Evolutionary conservation across 2,888 invertebrate genomes (phyloP).

Genomic region (Deilephila elpenor): DNA sequence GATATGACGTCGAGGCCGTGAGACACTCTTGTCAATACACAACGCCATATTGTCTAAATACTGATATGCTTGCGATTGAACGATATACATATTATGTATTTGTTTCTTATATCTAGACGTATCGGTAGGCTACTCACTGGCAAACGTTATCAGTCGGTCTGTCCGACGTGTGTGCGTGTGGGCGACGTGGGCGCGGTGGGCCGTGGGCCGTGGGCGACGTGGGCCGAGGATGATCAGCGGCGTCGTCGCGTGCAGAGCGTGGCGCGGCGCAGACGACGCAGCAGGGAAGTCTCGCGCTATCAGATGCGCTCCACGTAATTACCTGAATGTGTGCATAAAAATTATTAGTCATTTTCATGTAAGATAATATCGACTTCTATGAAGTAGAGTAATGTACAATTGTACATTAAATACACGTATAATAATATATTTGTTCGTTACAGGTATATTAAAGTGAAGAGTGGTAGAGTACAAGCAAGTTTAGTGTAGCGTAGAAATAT

Average conservation of each 20-base stretch:
- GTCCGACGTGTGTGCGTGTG: conserved; percentile 2
- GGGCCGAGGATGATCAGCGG: conserved; percentile 42
- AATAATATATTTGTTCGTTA: too few relatives aligned
- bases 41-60: conserved; percentile 39
- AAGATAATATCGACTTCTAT: too few relatives aligned
- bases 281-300: conserved; percentile 77
- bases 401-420: too few relatives aligned
- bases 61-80: conserved; percentile 36
- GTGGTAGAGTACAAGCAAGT: too few relatives aligned
- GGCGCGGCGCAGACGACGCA: conserved; percentile 76
- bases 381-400: too few relatives aligned
- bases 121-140: conserved; percentile 26
- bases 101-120: neutral
- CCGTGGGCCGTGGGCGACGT: neutral
- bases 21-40: neutral
- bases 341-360: too few relatives aligned
- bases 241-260: conserved; percentile 67
- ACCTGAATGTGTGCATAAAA: conserved; percentile 88
- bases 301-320: conserved; percentile 87
- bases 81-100: neutral
- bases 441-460: too few relatives aligned
- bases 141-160: conserved; percentile 1
- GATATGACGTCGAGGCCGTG: neutral
- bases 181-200: neutral
- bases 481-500: too few relatives aligned